Conservation (phyloP, 2,888 invertebrate genomes). For the Saturnia japonica region DNA sequence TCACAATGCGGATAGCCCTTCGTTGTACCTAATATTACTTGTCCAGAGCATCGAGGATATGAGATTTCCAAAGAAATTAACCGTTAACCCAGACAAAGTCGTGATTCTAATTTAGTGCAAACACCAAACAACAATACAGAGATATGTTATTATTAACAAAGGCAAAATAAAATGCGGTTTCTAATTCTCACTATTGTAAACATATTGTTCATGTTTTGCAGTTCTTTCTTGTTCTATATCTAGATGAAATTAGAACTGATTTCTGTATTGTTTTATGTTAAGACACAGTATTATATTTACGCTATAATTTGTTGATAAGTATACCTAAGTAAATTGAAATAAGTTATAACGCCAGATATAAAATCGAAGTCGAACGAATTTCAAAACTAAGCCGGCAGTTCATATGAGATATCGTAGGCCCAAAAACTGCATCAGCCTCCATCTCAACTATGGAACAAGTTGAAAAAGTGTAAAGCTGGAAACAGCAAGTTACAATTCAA, state of each 20-base stretch:
- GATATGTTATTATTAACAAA: neutral
- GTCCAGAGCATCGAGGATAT: too few relatives aligned
- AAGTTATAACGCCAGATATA: neutral
- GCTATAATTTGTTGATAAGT: neutral
- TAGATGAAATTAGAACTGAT: neutral
- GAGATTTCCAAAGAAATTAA: neutral
- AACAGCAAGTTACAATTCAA: too few relatives aligned
- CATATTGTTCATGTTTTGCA: neutral
- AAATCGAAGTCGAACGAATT: too few relatives aligned
- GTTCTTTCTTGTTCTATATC: neutral
- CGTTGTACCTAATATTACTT: too few relatives aligned
- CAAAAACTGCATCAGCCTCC: too few relatives aligned
- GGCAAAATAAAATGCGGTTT: neutral
- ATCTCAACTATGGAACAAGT: too few relatives aligned
- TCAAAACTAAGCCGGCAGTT: too few relatives aligned
- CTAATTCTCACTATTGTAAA: constrained; percentile 3
- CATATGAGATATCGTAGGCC: too few relatives aligned
- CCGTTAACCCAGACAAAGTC: neutral
- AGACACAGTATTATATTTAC: neutral
- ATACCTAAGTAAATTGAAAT: neutral
- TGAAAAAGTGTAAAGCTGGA: too few relatives aligned
- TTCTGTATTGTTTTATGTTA: neutral
- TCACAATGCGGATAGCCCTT: too few relatives aligned
- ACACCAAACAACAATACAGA: neutral
- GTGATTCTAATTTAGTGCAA: neutral